Evolutionary conservation across 2,113 vertebrate species (phyloP).

Genomic region (Psilopogon haemacephalus): DNA sequence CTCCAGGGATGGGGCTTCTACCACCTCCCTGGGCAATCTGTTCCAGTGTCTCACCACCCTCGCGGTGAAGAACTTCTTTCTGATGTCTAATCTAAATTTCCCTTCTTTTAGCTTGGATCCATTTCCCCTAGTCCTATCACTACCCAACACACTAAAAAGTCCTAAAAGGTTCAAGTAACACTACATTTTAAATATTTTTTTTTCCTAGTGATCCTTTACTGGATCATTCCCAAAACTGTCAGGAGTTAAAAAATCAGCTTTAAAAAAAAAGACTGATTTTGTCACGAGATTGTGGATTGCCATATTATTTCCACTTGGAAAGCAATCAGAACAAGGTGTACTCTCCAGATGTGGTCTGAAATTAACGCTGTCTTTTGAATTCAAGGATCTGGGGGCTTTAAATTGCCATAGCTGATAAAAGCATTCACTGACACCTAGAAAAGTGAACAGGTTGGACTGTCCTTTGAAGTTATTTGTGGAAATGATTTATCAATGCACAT

Average conservation of each 20-base stretch:
- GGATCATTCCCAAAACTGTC: neutral
- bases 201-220: neutral
- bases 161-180: neutral
- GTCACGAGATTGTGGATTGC: neutral
- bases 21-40: too few species aligned
- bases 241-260: neutral
- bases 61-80: too few species aligned
- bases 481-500: neutral
- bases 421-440: neutral
- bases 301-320: neutral
- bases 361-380: neutral
- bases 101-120: too few species aligned
- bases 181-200: neutral
- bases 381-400: neutral
- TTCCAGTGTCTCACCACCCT: too few species aligned
- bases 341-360: neutral
- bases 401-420: neutral
- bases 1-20: too few species aligned
- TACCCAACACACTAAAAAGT: too few species aligned
- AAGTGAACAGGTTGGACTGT: neutral
- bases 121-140: too few species aligned
- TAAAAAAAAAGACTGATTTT: neutral
- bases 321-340: neutral
- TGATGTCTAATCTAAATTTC: too few species aligned
- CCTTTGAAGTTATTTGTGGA: neutral